Conservation (phyloP, 2,113 vertebrate species). For the Erinaceus europaeus region DNA sequence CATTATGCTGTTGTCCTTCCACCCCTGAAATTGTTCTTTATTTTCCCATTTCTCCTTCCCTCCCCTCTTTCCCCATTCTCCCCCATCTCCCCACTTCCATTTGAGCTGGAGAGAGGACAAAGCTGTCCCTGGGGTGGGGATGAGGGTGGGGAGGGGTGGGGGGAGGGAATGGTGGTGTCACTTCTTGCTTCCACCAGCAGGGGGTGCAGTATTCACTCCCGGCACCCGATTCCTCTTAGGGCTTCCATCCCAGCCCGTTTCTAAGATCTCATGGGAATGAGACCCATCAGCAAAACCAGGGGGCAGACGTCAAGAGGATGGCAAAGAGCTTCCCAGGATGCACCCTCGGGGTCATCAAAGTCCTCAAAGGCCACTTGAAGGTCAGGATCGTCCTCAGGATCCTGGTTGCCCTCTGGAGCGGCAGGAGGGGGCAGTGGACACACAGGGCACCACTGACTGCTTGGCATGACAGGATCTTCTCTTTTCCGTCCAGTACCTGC, state of each 20-base stretch:
- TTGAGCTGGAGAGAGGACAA: neutral
- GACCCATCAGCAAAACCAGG: no score
- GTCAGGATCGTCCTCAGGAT: no score
- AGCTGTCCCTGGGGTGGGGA: neutral
- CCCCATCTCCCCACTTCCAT: no score
- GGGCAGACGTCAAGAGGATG: no score
- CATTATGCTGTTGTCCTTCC: neutral
- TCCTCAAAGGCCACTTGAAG: neutral
- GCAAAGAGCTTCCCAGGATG: neutral
- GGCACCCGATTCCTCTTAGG: neutral
- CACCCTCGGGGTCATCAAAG: rapidly evolving
- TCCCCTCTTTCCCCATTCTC: neutral
- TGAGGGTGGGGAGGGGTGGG: no score
- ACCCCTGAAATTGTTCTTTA: rapidly evolving
- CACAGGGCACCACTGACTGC: neutral
- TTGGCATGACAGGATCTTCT: rapidly evolving
- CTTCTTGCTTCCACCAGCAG: constrained; percentile 7
- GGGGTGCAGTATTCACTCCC: no score
- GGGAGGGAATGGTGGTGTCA: neutral
- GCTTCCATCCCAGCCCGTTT: neutral
- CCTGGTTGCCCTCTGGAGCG: neutral
- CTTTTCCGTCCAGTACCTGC: neutral
- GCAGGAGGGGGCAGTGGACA: neutral
- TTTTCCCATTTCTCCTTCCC: no score
- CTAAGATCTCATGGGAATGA: neutral